These are phyloP conservation scores for Pandion haliaetus DNA, from an alignment of 2,113 vertebrate genomes.

Conservation along the genomic window DNA sequence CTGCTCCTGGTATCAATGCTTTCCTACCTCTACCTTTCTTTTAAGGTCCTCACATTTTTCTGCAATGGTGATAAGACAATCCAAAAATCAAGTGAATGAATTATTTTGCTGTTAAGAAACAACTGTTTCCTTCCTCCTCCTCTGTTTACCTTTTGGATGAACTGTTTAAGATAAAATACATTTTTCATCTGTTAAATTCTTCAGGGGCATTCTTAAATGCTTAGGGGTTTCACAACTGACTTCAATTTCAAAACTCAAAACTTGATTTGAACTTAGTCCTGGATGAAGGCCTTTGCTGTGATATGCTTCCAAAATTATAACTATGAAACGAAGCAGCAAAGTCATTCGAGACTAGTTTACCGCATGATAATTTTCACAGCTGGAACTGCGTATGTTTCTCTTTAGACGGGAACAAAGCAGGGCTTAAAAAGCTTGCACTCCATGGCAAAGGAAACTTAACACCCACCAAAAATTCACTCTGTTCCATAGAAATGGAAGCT, in stretches of 20 bases:
- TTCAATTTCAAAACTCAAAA: constrained; percentile 12
- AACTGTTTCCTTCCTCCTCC: not conserved
- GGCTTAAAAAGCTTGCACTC: not conserved
- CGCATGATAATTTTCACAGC: not conserved
- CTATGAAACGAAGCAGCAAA: constrained; percentile 11
- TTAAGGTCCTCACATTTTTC: not conserved
- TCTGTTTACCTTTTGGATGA: not conserved
- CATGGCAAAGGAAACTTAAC: not conserved
- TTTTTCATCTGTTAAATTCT: constrained; percentile 12
- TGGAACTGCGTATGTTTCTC: not conserved
- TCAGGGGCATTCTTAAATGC: not conserved
- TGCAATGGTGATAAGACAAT: not conserved
- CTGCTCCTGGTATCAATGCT: not conserved
- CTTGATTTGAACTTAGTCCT: not conserved
- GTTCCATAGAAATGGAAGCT: not conserved
- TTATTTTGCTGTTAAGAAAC: not conserved
- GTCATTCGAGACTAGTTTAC: not conserved
- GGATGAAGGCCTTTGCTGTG: constrained; percentile 4
- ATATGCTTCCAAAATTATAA: not conserved
- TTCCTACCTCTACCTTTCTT: not conserved
- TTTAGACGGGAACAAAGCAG: not conserved
- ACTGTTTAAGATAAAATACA: not conserved
- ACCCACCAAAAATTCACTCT: not conserved
- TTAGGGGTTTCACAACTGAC: not conserved
- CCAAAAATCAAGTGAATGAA: not conserved